These are phyloP conservation scores for Hydropsyche betteni DNA, from an alignment of 2,888 invertebrate genomes.

Conservation along the genomic window DNA sequence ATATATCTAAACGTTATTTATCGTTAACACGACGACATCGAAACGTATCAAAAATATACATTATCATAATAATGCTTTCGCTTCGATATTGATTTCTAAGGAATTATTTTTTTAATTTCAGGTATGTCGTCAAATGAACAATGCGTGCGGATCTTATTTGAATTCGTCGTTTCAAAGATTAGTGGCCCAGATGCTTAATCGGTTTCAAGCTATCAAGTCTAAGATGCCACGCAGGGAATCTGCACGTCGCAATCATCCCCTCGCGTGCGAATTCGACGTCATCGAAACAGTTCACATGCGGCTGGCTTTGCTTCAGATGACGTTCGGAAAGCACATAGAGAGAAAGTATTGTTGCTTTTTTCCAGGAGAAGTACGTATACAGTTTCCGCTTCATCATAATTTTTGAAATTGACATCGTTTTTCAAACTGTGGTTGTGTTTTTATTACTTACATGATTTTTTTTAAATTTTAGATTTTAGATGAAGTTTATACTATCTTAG, in stretches of 20 bases:
- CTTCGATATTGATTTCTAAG: no score
- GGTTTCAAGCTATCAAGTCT: conserved; percentile 87
- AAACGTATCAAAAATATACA: no score
- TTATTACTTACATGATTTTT: no score
- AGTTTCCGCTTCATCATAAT: not conserved
- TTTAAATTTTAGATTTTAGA: conserved; percentile 78
- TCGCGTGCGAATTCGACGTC: conserved; percentile 92
- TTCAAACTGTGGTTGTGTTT: no score
- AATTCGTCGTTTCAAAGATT: conserved; percentile 87
- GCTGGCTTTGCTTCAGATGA: conserved; percentile 89
- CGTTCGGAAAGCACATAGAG: conserved; percentile 94
- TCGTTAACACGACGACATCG: not conserved
- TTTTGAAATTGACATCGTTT: no score
- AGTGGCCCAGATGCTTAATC: conserved; percentile 83
- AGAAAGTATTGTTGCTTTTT: conserved; percentile 94
- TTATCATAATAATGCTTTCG: no score
- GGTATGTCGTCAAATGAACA: conserved; percentile 86
- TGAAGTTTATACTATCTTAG: conserved; percentile 87
- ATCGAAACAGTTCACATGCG: conserved; percentile 94
- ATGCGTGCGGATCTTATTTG: conserved; percentile 78
- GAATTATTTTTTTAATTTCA: conserved; percentile 57
- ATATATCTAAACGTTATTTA: not conserved
- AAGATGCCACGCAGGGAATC: conserved; percentile 93
- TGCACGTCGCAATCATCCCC: conserved; percentile 86
- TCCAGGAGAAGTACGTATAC: conserved; percentile 82